A percentile compares a stretch with the other conserved stretches of the same genome.
Conservation (phyloP, 2,113 vertebrate genomes). For the Charina bottae region DNA sequence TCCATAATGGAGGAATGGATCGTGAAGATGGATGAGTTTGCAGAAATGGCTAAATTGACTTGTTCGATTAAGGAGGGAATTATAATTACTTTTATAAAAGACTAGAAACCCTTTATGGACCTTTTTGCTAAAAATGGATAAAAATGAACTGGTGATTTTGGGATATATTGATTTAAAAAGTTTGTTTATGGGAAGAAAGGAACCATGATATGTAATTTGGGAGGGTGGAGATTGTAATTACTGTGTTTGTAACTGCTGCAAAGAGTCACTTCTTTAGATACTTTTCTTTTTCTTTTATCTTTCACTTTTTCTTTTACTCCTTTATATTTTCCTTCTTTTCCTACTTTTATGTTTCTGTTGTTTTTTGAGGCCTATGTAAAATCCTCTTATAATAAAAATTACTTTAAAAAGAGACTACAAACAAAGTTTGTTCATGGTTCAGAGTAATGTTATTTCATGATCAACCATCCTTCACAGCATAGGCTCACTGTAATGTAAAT, state of each 20-base stretch:
- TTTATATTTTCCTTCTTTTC: not conserved
- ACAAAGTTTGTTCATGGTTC: constrained; percentile 9
- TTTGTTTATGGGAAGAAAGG: not conserved
- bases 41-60: not conserved
- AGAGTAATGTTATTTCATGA: not conserved
- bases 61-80: not conserved
- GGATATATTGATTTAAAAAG: not conserved
- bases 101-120: not conserved
- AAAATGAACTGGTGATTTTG: not conserved
- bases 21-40: not conserved
- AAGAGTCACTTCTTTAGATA: not conserved
- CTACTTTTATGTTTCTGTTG: not conserved
- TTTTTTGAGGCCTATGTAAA: not conserved
- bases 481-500: not conserved
- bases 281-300: not conserved
- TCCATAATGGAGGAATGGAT: not conserved
- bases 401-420: not conserved
- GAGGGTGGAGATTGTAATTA: not conserved
- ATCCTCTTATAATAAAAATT: not conserved
- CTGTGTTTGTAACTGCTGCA: not conserved
- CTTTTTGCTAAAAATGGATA: not conserved
- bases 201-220: not conserved
- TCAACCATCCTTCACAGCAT: not conserved
- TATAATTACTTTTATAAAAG: not conserved
- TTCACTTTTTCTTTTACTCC: not conserved